Conservation (phyloP, 2,797 vertebrate species). For the Parauchenoglanis punctatus region DNA sequence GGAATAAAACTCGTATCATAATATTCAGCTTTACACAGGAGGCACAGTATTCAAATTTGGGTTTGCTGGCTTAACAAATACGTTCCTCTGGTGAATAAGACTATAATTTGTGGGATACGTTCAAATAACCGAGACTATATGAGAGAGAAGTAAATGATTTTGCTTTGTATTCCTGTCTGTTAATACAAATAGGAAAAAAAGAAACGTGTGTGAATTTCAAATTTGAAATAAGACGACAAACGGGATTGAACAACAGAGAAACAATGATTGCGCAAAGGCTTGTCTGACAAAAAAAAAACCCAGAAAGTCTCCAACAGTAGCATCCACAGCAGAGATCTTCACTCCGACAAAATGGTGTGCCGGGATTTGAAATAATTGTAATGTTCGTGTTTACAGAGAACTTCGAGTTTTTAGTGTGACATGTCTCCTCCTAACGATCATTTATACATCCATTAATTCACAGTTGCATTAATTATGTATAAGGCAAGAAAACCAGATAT, state of each 20-base stretch:
- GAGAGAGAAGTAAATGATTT: slow-evolving; percentile 34
- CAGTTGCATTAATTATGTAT: too few species aligned
- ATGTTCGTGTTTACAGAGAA: neutral
- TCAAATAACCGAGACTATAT: slow-evolving; percentile 26
- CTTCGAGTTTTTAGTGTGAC: neutral
- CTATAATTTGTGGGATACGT: slow-evolving; percentile 3
- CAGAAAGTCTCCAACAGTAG: neutral
- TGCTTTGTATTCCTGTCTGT: slow-evolving; percentile 15
- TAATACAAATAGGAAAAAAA: slow-evolving; percentile 30
- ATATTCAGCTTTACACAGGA: slow-evolving; percentile 24
- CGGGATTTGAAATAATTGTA: neutral
- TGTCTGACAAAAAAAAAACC: slow-evolving; percentile 6
- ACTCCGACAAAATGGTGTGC: neutral
- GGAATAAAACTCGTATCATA: slow-evolving; percentile 16
- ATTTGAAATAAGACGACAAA: slow-evolving; percentile 33
- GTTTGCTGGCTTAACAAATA: slow-evolving; percentile 19
- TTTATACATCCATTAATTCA: neutral
- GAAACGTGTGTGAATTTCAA: neutral
- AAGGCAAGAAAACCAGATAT: neutral
- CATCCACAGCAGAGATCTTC: neutral
- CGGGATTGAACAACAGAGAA: slow-evolving; percentile 3
- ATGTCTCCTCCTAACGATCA: neutral
- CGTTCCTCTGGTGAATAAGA: slow-evolving; percentile 20
- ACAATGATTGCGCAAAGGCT: slow-evolving; percentile 28
- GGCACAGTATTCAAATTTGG: neutral